Percentiles rank a stretch among this genome's conserved stretches.
Conservation (phyloP, 2,888 invertebrate genomes). For the Cheilosia pagana region DNA sequence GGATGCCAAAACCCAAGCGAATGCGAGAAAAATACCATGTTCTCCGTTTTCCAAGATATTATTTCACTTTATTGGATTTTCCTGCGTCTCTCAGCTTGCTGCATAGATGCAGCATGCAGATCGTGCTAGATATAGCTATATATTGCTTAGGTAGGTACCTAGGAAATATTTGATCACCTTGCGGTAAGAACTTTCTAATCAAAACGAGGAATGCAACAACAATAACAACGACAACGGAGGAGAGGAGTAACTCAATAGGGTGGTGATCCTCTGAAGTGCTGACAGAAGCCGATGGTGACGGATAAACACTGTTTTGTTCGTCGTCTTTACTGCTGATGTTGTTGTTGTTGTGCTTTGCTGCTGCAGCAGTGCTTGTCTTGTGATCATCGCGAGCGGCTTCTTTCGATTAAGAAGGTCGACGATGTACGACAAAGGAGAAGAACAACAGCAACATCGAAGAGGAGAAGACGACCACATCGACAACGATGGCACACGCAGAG, state of each 20-base stretch:
- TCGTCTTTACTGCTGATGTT: constrained; percentile 26
- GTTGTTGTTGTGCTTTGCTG: constrained; percentile 3
- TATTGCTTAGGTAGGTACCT: constrained; percentile 22
- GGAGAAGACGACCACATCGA: neutral
- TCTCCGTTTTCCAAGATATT: constrained; percentile 69
- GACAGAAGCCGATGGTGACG: constrained; percentile 72
- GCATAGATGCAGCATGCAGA: constrained; percentile 9
- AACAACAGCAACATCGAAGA: neutral
- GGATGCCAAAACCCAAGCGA: constrained; percentile 20
- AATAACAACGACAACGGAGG: neutral
- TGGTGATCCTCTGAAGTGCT: constrained; percentile 56
- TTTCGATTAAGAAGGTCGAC: constrained; percentile 28
- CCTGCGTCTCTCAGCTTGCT: constrained; percentile 34
- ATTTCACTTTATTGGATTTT: constrained; percentile 63
- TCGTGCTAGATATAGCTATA: constrained; percentile 18
- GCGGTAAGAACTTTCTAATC: constrained; percentile 77
- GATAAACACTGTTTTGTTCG: constrained; percentile 65
- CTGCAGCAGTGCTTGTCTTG: constrained; percentile 21
- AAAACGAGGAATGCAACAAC: constrained; percentile 54
- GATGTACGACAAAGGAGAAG: neutral
- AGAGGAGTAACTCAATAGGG: constrained; percentile 43
- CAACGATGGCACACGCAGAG: neutral
- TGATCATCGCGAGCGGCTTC: constrained; percentile 42
- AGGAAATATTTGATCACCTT: constrained; percentile 78
- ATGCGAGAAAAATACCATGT: constrained; percentile 51